A percentile compares a stretch with the other conserved stretches of the same genome.
Evolutionary conservation across 2,888 invertebrate species (phyloP).

Genomic region (Scelioninae gen. 1): DNA sequence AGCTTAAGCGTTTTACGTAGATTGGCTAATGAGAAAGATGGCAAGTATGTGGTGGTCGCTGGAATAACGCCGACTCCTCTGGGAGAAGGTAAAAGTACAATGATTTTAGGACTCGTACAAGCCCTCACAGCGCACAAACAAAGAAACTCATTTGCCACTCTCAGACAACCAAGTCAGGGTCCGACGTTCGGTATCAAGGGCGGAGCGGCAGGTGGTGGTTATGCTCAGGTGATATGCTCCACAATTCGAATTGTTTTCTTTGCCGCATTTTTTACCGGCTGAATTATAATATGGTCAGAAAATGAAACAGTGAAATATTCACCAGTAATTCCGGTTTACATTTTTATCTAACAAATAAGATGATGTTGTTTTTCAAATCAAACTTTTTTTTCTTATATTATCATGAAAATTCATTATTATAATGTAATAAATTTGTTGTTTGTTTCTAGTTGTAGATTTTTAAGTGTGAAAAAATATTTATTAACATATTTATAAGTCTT

Average conservation of each 20-base stretch:
- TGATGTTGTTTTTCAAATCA: too few relatives aligned
- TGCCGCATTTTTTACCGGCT: conserved; percentile 1
- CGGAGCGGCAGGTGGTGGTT: conserved; percentile 99
- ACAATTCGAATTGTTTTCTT: conserved; percentile 35
- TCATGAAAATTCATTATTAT: too few relatives aligned
- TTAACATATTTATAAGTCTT: too few relatives aligned
- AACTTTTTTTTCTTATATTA: too few relatives aligned
- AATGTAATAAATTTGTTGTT: too few relatives aligned
- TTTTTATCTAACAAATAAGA: background rate
- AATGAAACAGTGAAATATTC: too few relatives aligned
- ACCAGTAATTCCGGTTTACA: too few relatives aligned
- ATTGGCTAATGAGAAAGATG: conserved; percentile 88
- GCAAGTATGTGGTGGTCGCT: conserved; percentile 97
- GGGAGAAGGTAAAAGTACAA: conserved; percentile 99
- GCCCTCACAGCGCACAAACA: conserved; percentile 93
- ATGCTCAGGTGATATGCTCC: conserved; percentile 89
- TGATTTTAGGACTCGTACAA: conserved; percentile 95
- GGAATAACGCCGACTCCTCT: conserved; percentile 99
- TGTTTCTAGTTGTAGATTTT: too few relatives aligned
- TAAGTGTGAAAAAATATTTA: too few relatives aligned
- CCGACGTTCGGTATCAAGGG: conserved; percentile 99
- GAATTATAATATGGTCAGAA: conserved; percentile 15
- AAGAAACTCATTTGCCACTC: conserved; percentile 95
- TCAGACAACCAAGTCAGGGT: conserved; percentile 99
- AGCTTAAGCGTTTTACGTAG: conserved; percentile 92